Percentiles rank a stretch among this genome's conserved stretches.
These are phyloP conservation scores for Chaetogeoica ovagalla DNA, from an alignment of 2,888 invertebrate species.

Conservation along the genomic window DNA sequence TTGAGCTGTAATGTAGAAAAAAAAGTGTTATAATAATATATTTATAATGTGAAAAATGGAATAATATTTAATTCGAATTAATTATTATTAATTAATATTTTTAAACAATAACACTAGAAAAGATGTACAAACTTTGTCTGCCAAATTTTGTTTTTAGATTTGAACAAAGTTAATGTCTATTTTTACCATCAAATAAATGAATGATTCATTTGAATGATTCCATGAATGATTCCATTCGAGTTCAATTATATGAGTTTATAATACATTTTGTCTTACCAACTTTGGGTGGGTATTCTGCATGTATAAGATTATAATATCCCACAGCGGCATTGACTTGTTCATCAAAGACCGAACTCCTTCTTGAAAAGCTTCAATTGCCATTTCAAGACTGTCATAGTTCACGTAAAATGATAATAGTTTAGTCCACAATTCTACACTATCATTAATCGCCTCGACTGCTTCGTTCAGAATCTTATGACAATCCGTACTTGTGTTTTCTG, in stretches of 20 bases:
- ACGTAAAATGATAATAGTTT: slow-evolving; percentile 27
- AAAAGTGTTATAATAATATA: background rate
- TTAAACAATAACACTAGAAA: too few relatives aligned
- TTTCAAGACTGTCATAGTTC: slow-evolving; percentile 26
- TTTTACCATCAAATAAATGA: background rate
- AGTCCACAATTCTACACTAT: slow-evolving; percentile 33
- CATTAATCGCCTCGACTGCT: slow-evolving; percentile 13
- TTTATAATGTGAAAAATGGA: background rate
- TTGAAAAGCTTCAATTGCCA: slow-evolving; percentile 29
- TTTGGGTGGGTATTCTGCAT: slow-evolving; percentile 39
- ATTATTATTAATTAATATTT: too few relatives aligned
- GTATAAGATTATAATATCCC: slow-evolving; percentile 36
- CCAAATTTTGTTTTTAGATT: too few relatives aligned
- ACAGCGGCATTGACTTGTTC: slow-evolving; percentile 24
- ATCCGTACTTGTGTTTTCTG: slow-evolving; percentile 24
- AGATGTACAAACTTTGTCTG: too few relatives aligned
- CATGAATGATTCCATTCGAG: too few relatives aligned
- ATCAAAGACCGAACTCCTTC: slow-evolving; percentile 15
- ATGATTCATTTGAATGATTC: too few relatives aligned
- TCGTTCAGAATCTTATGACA: background rate
- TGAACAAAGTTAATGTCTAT: background rate
- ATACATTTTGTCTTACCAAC: slow-evolving; percentile 14
- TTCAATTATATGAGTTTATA: background rate
- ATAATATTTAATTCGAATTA: background rate
- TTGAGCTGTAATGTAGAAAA: slow-evolving; percentile 14